These are phyloP conservation scores for Caenorhabditis afra DNA, from an alignment of 2,888 invertebrate genomes.

Conservation along the genomic window DNA sequence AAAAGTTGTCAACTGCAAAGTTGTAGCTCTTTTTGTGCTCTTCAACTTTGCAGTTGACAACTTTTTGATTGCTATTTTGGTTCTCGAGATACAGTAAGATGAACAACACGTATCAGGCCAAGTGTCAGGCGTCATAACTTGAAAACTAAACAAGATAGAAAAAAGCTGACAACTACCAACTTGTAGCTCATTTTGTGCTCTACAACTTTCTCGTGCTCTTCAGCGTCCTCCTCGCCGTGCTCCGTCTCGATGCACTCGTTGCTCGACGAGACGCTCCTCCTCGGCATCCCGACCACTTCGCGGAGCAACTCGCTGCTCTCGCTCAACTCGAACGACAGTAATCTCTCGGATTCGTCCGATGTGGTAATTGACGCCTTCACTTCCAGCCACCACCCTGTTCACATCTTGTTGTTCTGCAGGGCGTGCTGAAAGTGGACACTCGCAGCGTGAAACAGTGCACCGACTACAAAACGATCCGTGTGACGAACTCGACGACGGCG, in stretches of 20 bases:
- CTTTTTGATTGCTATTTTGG: too few relatives aligned
- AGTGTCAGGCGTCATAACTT: too few relatives aligned
- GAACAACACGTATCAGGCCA: too few relatives aligned
- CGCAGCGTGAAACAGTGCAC: constrained; percentile 92
- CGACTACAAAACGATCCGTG: constrained; percentile 94
- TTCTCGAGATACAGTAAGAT: too few relatives aligned
- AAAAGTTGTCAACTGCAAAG: constrained; percentile 3
- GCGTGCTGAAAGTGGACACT: constrained; percentile 92
- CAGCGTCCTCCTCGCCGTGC: constrained; percentile 53
- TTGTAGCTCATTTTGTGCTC: too few relatives aligned
- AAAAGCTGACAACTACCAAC: too few relatives aligned
- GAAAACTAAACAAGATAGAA: too few relatives aligned
- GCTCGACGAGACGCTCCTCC: constrained; percentile 62
- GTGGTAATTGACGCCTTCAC: constrained; percentile 40
- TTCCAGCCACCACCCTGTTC: neutral
- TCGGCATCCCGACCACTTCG: constrained; percentile 57
- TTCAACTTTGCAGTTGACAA: too few relatives aligned
- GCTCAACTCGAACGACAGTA: constrained; percentile 71
- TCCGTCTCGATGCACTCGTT: constrained; percentile 56
- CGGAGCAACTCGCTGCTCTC: constrained; percentile 72
- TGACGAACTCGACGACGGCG: constrained; percentile 90
- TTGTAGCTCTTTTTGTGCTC: too few relatives aligned
- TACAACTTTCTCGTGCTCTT: neutral
- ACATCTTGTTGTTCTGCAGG: constrained; percentile 85
- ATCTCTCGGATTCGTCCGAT: constrained; percentile 62